Evolutionary conservation across 2,113 vertebrate genomes (phyloP), one percentile per base, ranked within the genome.

Genomic region (Sakesphorus luctuosus): DNA sequence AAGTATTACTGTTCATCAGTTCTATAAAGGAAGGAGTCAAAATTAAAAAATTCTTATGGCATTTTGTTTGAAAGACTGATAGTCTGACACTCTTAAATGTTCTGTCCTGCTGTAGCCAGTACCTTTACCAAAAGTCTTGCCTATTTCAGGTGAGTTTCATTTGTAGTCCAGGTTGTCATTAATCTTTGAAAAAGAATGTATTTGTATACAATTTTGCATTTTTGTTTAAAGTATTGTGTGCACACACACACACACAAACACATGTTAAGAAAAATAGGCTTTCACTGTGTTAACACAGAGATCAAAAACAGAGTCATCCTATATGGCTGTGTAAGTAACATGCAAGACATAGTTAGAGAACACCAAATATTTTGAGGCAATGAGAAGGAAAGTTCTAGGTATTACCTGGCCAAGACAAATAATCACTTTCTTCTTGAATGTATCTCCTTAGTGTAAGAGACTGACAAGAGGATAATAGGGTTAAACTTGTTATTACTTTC

Each of bases 381-480:
- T 79, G 18, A 74, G 43, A 81, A 82, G 8, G 56, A 31, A 59
- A 65, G 6, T 46, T 91, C 2, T 6, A 55, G 71, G 28, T 81
- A 40, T 24, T 74, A 31, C 13, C 9, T 87, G 33, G 25, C 81
- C 24, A 56, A 44, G 68, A 35, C 38, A n/a, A 10, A 4, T 13
- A 38, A 35, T 8, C 6, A 21, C 4, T 79, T 90, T 67, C 18
- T 67, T 13, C 9, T 84, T 87, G 20, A 35, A 78, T 58, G 3
- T 46, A 3, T 36, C 17, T 81, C 18, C 7, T 20, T 73, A 63
- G 18, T 13, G 78, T 56, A 87, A 75, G 74, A 78, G 31, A n/a
- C 62, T 0, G 0, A 43, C 11, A 21, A 55, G 16, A 74, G 11
- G 6, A 10, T 56, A 61, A 8, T 29, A 33, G 31, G 77, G 24